These are phyloP conservation scores for Crotalus horridus DNA, from an alignment of 2,113 vertebrate genomes.

Conservation along the genomic window DNA sequence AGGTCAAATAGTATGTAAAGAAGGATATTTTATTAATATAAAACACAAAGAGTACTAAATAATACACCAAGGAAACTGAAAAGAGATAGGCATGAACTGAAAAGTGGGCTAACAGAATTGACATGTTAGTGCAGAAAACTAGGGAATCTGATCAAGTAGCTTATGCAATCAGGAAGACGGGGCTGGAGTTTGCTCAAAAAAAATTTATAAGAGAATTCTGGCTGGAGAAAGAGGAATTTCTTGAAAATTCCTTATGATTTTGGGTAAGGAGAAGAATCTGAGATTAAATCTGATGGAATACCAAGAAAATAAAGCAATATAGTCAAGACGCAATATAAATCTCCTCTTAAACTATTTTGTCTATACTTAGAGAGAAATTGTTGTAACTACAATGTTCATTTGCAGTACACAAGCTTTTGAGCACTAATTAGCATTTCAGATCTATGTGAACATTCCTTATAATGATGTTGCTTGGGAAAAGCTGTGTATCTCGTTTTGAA, in stretches of 20 bases:
- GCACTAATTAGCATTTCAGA: background rate
- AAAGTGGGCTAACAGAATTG: background rate
- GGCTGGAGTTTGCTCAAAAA: background rate
- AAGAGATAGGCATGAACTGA: background rate
- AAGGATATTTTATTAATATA: background rate
- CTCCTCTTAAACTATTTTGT: background rate
- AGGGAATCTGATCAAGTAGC: background rate
- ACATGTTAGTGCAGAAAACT: background rate
- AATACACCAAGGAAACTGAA: background rate
- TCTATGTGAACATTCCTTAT: background rate
- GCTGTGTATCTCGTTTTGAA: background rate
- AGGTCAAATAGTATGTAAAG: background rate
- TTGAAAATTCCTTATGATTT: background rate
- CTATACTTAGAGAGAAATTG: background rate
- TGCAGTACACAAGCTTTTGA: background rate
- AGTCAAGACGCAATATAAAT: background rate
- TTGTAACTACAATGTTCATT: background rate
- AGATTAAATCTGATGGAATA: background rate
- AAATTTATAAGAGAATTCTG: background rate
- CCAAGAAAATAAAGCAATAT: background rate
- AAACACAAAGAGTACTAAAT: background rate
- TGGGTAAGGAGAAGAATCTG: background rate
- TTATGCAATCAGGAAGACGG: background rate
- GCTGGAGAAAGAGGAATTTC: background rate
- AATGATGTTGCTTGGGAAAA: background rate